Evolutionary conservation across 1,140 invertebrate species (phyloP).

Genomic region (Argopecten irradians): DNA sequence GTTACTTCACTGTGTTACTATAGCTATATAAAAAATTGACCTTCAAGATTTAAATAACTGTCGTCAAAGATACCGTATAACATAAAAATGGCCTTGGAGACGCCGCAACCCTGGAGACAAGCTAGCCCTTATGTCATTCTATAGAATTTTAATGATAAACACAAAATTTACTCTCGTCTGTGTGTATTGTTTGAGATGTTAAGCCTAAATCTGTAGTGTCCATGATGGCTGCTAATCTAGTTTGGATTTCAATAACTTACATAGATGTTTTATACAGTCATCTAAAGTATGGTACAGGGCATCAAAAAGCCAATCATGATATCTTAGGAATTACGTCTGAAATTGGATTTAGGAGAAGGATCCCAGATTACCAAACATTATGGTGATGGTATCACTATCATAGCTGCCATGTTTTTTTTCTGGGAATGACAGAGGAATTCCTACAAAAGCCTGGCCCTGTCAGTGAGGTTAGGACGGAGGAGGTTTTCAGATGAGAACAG

Average conservation of each 20-base stretch:
- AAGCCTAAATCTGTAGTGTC: background rate
- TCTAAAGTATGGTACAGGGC: background rate
- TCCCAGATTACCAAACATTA: background rate
- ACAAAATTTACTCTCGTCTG: background rate
- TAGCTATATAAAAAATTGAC: too few species aligned
- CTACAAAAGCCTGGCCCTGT: background rate
- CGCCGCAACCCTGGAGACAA: background rate
- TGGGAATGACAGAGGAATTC: background rate
- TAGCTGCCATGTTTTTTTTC: background rate
- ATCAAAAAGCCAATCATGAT: background rate
- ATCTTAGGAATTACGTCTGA: conserved; percentile 4
- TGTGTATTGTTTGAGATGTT: background rate
- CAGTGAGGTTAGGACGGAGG: background rate
- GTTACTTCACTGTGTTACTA: too few species aligned
- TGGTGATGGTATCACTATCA: background rate
- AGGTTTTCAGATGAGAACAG: background rate
- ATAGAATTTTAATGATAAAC: background rate
- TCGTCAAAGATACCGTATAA: too few species aligned
- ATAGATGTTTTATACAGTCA: too few species aligned
- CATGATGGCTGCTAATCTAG: background rate
- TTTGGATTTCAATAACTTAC: background rate
- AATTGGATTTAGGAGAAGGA: background rate
- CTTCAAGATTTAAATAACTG: too few species aligned
- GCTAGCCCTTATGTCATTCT: background rate
- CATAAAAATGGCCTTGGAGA: background rate